Evolutionary conservation across 1,140 invertebrate species (phyloP).

Genomic region (Aphidius ervi): DNA sequence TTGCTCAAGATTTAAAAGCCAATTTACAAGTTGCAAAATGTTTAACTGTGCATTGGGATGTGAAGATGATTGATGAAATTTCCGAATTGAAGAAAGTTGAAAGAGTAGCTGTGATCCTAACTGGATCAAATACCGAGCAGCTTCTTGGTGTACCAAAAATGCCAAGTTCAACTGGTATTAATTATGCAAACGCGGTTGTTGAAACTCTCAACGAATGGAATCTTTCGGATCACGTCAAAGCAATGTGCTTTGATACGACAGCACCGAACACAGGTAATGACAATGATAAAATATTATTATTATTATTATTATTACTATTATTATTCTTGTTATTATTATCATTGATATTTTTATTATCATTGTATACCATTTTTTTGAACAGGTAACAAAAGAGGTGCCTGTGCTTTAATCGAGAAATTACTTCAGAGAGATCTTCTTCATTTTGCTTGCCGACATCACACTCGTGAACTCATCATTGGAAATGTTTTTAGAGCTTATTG

Average conservation of each 20-base stretch:
- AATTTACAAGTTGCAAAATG: conserved; percentile 3
- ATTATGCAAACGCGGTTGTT: conserved; percentile 10
- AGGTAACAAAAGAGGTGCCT: conserved; percentile 1
- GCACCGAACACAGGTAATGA: neutral
- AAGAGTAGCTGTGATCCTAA: conserved; percentile 14
- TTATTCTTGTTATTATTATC: neutral
- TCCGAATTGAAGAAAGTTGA: conserved; percentile 8
- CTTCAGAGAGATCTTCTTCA: neutral
- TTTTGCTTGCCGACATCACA: no score
- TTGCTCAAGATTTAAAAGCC: conserved; percentile 15
- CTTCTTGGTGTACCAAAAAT: conserved; percentile 15
- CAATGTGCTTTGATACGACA: conserved; percentile 3
- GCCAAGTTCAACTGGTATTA: neutral
- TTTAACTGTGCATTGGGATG: conserved; percentile 18
- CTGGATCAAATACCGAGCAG: conserved; percentile 10
- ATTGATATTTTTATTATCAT: neutral
- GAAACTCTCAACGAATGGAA: conserved; percentile 8
- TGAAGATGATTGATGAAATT: conserved; percentile 13
- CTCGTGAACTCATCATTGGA: conserved; percentile 1
- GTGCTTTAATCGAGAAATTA: conserved; percentile 1
- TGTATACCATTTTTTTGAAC: neutral
- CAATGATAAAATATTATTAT: no score
- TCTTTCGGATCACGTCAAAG: conserved; percentile 1
- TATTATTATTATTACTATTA: no score
- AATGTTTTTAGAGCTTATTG: neutral